Evolutionary conservation across 2,113 vertebrate genomes (phyloP), one percentile per base, ranked within the genome.

Genomic region (Mellivora capensis): DNA sequence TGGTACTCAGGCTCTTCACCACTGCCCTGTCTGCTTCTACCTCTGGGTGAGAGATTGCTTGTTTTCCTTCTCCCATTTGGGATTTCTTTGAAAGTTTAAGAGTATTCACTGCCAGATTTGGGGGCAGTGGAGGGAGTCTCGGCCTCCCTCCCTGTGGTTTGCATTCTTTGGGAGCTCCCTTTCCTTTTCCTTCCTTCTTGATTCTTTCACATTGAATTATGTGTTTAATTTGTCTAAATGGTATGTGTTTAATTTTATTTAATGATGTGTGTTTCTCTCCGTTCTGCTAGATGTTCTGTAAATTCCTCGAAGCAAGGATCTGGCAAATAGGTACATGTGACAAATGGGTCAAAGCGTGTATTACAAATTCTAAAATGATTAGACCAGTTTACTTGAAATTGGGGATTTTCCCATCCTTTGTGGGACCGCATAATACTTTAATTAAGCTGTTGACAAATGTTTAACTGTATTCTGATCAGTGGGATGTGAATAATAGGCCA

Each of bases 401-500:
- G 31, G 37, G n/a, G n/a, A 13, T 59, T 77, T 93, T 6, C 23
- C 27, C 13, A 6, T 54, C 25, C 29, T 79, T 61, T 86, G 52
- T 90, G 59, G 87, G 47, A 18, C 42, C 29, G 17, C 0, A 4
- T 69, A 80, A 47, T 59, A 77, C 79, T 96, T 94, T 93, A 81
- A 93, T 89, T 80, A 52, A 72, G 74, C 92, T 42, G 71, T 71
- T 93, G 67, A 37, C 52, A 62, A 97, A 87, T 93, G 92, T 79
- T 81, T 87, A 57, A 89, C 97, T 97, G 95, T 96, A 27, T 96
- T 87, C 62, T 61, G 52, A 96, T 96, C 97, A 96, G 89, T 94
- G 76, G 62, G 17, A n/a, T 47, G n/a, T 52, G 37, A 89, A 87
- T 95, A 94, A 94, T 96, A 82, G 95, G 54, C 64, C 18, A 29